phyloP scores from a whole-genome alignment of 2,888 invertebrate species.

The Thereva unica region DNA sequence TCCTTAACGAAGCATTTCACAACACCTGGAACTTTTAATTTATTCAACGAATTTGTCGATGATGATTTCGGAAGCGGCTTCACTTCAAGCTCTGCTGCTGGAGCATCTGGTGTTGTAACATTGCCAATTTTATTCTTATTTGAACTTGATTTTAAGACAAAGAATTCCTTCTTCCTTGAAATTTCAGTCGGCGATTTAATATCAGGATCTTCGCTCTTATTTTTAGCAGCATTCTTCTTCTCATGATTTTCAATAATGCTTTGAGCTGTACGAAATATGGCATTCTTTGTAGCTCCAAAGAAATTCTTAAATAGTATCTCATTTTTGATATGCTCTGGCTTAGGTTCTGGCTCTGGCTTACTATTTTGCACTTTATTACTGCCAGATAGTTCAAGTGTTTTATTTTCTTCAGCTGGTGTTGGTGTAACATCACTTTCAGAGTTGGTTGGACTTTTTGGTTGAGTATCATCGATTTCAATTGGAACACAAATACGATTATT shows the following conservation, averaged over 20 bases:
- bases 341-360: constrained; percentile 46
- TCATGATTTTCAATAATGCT: constrained; percentile 59
- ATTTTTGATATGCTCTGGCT: constrained; percentile 49
- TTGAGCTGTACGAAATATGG: constrained; percentile 59
- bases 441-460: constrained; percentile 6
- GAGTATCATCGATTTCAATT: constrained; percentile 44
- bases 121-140: constrained; percentile 54
- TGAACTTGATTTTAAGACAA: constrained; percentile 53
- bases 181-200: constrained; percentile 56
- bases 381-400: constrained; percentile 16
- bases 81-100: constrained; percentile 37
- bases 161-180: constrained; percentile 57
- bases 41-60: constrained; percentile 49
- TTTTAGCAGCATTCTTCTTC: constrained; percentile 57
- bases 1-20: constrained; percentile 56
- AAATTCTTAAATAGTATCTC: constrained; percentile 58
- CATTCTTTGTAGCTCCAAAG: constrained; percentile 59
- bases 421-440: constrained; percentile 30
- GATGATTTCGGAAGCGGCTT: constrained; percentile 27
- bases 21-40: constrained; percentile 55
- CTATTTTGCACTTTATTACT: neutral
- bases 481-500: constrained; percentile 45
- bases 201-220: constrained; percentile 46
- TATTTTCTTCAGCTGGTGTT: constrained; percentile 40
- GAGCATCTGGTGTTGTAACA: constrained; percentile 50